These are phyloP conservation scores for Empidonax traillii DNA, from an alignment of 2,113 vertebrate species.

Conservation along the genomic window DNA sequence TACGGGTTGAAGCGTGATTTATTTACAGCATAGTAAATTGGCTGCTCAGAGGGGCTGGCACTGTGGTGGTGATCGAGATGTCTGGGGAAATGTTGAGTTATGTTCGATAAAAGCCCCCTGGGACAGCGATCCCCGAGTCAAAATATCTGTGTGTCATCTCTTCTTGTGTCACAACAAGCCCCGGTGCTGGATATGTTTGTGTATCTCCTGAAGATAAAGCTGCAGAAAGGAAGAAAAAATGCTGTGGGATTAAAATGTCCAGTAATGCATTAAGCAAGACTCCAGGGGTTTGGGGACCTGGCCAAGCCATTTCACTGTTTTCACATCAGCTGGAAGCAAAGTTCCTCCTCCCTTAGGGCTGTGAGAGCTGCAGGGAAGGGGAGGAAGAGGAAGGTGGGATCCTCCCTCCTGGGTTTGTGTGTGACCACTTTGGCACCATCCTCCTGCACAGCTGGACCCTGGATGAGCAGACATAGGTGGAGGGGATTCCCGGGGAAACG, in stretches of 20 bases:
- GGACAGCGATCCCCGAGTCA: background rate
- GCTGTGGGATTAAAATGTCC: background rate
- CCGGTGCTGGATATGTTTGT: background rate
- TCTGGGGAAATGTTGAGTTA: background rate
- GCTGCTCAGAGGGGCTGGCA: slow-evolving; percentile 37
- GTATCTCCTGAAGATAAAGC: background rate
- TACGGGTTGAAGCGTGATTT: slow-evolving; percentile 45
- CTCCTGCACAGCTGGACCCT: background rate
- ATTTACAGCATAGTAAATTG: slow-evolving; percentile 44
- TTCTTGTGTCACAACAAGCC: background rate
- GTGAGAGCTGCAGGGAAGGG: background rate
- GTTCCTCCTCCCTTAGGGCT: background rate
- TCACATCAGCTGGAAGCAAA: background rate
- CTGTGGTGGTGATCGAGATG: background rate
- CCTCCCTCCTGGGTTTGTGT: background rate
- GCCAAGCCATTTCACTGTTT: background rate
- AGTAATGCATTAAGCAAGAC: background rate
- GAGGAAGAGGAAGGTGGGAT: background rate
- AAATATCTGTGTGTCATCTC: background rate
- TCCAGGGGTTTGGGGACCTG: background rate
- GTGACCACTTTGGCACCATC: accelerated
- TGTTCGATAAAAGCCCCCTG: background rate
- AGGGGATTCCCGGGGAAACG: background rate
- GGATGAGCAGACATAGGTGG: background rate
- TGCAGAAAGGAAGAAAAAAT: background rate